Conservation (phyloP, 2,113 vertebrate species). For the Ailuropoda melanoleuca region DNA sequence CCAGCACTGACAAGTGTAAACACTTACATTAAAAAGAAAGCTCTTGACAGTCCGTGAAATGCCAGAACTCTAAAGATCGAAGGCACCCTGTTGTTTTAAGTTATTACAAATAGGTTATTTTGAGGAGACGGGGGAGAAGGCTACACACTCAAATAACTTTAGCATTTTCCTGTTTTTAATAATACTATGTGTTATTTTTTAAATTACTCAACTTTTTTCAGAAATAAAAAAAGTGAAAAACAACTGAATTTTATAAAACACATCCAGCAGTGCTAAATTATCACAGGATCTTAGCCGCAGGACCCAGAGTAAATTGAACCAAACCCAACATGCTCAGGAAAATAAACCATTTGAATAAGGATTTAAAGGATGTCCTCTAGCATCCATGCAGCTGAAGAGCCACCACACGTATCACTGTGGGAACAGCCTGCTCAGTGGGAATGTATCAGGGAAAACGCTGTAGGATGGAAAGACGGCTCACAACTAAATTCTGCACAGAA, state of each 20-base stretch:
- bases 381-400: neutral
- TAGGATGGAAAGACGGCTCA: neutral
- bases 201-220: conserved; percentile 41
- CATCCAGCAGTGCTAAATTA: neutral
- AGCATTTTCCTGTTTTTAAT: neutral
- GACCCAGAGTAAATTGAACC: neutral
- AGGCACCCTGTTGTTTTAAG: neutral
- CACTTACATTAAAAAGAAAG: neutral
- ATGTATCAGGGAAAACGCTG: neutral
- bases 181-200: neutral
- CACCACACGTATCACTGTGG: neutral
- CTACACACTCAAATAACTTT: neutral
- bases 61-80: neutral
- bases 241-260: neutral
- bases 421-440: neutral
- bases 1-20: neutral
- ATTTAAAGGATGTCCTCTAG: neutral
- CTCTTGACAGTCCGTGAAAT: neutral
- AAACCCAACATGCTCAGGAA: neutral
- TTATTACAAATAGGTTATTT: neutral
- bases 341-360: neutral
- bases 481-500: neutral
- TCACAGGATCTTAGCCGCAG: neutral
- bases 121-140: neutral
- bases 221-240: conserved; percentile 31